phyloP scores from a whole-genome alignment of 2,888 invertebrate species.

The Acrocera orbiculus region DNA sequence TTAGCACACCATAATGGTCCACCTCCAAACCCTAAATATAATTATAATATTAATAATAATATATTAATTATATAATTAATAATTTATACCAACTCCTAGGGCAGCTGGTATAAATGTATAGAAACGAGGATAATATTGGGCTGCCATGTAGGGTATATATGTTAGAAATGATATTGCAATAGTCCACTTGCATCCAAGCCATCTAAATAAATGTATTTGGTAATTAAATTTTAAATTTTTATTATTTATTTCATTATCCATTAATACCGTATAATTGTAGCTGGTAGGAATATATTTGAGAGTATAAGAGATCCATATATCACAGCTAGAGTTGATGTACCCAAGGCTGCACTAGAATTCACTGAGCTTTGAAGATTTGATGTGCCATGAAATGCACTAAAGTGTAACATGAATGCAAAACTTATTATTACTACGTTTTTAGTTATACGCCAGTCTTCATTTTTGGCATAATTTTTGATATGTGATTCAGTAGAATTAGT shows the following conservation, averaged over 20 bases:
- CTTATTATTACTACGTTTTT: constrained; percentile 73
- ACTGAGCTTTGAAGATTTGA: constrained; percentile 72
- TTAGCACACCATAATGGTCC: constrained; percentile 93
- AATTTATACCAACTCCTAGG: constrained; percentile 66
- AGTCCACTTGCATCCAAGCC: constrained; percentile 82
- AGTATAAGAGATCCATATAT: constrained; percentile 77
- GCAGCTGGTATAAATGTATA: constrained; percentile 71
- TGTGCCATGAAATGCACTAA: constrained; percentile 80
- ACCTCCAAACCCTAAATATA: constrained; percentile 68
- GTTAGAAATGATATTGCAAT: constrained; percentile 67
- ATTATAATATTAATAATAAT: no score
- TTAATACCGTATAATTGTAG: constrained; percentile 55
- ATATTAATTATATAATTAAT: no score
- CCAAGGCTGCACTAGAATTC: constrained; percentile 64
- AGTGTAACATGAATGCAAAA: constrained; percentile 76
- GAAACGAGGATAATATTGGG: constrained; percentile 78
- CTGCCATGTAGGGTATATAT: constrained; percentile 82
- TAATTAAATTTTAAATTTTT: no score
- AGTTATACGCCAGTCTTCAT: no score
- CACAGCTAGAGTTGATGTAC: constrained; percentile 65
- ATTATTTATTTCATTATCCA: not conserved
- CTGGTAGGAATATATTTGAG: constrained; percentile 78
- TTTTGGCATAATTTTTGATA: no score
- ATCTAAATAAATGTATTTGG: constrained; percentile 35
- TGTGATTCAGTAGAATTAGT: no score